Base-by-base conservation (phyloP, 2,113 vertebrate species). In the Aepyceros melampus region DNA sequence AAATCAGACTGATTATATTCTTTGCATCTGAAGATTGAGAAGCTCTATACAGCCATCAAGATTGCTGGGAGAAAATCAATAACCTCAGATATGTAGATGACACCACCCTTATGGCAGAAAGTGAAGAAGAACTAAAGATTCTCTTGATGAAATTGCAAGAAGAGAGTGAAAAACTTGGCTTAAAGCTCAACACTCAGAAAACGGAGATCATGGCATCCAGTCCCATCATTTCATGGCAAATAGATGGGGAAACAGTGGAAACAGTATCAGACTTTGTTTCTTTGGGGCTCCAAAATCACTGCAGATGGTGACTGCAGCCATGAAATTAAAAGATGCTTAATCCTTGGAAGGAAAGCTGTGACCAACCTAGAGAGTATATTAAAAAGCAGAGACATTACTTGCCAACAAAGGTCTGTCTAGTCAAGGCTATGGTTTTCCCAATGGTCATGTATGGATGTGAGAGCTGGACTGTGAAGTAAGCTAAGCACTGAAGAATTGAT, bases 331-430 rank as follows among this genome's bases (percentile, higher is more conserved):
- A 64, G 62, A 64, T 0, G 0, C 31, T 8, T 33, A 17, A 1
- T 64, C 62, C 62, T 64, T 64, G 15, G 62, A 64, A 64, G 31
- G 62, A 17, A 64, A 33, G 7, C 0, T 8, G 14, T 64, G 62
- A 64, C 15, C 62, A 64, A 64, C 62, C 31, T 64, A 33, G 62
- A 33, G 7, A 64, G 62, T 13, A 64, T 64, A 17, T 64, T 64
- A 64, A 64, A 33, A 64, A 17, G 7, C 31, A 64, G 31, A 64
- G 60, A 33, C 3, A 33, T 33, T 58, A 11, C 23, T 58, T 58
- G 14, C 14, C 31, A 33, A 64, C 7, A 64, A 64, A 33, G 0
- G 15, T 8, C 31, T 0, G 0, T 17, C 62, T 64, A 64, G 31
- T 64, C 62, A 64, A 64, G 15, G 62, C 62, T 64, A 33, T 64